Base-by-base conservation (phyloP, 2,888 invertebrate species). In the Synanthedon andrenaeformis region DNA sequence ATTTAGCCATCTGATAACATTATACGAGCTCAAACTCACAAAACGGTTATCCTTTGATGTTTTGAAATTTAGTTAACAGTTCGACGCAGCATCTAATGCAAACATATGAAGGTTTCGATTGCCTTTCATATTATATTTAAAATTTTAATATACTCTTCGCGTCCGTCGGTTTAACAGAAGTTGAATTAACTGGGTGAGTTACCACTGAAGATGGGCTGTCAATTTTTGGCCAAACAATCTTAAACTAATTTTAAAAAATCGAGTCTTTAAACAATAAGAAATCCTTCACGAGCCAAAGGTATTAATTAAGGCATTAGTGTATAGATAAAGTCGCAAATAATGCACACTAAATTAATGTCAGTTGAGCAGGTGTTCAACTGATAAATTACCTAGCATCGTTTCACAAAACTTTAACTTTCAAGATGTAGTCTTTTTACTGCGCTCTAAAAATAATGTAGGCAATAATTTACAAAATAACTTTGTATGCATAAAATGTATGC, bases 401-500 rank as follows among this genome's bases (percentile, higher is more conserved):
- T 13, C 45, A 45, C 13, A 45, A 45, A 13, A 45, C 45, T 45
- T 45, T 45, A 45, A 45, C 45, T 45, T 45, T 45, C n/a, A 45
- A 45, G 45, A 14, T 45, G 62, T 56, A 56, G 56, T 59, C 58
- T 59, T 66, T 70, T 65, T 67, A 64, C 62, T 59, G 57, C 57
- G 57, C 51, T 49, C 28, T 35, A 42, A 60, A 61, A 60, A 68
- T 72, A 70, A 72, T 65, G 67, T 61, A 53, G 53, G 67, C 65
- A 73, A 80, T 80, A 79, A 75, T 75, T 80, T 71, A 74, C 68
- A 69, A 74, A 73, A 71, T 70, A 76, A 73, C 67, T 72, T 69
- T 59, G 64, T 70, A 69, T 70, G 70, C 70, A 73, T 74, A 78
- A 76, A 78, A 78, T 79, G 76, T 77, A 70, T 45, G 70, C 74